Percentiles rank a stretch among this genome's conserved stretches.
phyloP scores from a whole-genome alignment of 2,888 invertebrate species.

The Craniophora ligustri region DNA sequence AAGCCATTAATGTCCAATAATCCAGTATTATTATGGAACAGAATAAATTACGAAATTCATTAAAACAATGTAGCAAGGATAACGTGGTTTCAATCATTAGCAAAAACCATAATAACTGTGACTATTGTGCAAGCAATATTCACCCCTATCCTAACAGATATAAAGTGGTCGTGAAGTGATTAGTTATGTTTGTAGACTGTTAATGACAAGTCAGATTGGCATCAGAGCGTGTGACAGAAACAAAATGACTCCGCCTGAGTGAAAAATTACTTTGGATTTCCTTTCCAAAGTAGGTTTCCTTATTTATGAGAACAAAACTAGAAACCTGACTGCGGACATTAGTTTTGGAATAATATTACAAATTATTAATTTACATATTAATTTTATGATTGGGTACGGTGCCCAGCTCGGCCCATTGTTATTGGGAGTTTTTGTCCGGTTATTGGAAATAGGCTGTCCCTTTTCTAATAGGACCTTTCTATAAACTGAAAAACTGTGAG shows the following conservation, averaged over 20 bases:
- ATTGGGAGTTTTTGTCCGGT: too few species aligned
- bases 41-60: slow-evolving; percentile 48
- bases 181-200: slow-evolving; percentile 27
- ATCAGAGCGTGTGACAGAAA: slow-evolving; percentile 69
- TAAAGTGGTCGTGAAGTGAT: slow-evolving; percentile 11
- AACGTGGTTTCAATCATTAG: slow-evolving; percentile 44
- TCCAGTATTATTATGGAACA: slow-evolving; percentile 21
- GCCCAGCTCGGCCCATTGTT: too few species aligned
- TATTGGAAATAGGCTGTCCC: too few species aligned
- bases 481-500: too few species aligned
- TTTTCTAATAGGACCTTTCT: too few species aligned
- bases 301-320: slow-evolving; percentile 7
- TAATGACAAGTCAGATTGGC: slow-evolving; percentile 65
- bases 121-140: background rate
- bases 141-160: background rate
- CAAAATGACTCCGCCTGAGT: slow-evolving; percentile 63
- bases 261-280: slow-evolving; percentile 67
- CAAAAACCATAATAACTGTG: slow-evolving; percentile 22
- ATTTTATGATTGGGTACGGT: too few species aligned
- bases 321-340: too few species aligned
- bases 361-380: background rate
- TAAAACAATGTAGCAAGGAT: slow-evolving; percentile 45
- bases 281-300: slow-evolving; percentile 34
- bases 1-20: slow-evolving; percentile 12
- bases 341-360: too few species aligned